Percentiles rank a stretch among this genome's conserved stretches.
Evolutionary conservation across 2,888 invertebrate genomes (phyloP).

Genomic region (Chorisops tibialis): DNA sequence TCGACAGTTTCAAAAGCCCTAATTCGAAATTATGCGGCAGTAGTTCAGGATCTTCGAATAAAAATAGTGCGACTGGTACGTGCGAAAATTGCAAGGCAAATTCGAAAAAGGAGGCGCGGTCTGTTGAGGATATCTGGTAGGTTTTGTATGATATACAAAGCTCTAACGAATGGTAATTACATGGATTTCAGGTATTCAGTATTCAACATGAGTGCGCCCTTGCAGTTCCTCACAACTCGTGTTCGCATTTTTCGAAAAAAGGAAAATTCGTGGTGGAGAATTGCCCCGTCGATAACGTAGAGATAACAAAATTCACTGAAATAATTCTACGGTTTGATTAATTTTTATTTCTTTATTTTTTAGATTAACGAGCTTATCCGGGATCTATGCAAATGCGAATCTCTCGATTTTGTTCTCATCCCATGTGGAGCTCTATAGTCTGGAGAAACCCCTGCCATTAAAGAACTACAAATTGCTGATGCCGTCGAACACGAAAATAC

Average conservation of each 20-base stretch:
- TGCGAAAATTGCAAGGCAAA: background rate
- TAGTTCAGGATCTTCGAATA: background rate
- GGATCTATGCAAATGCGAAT: conserved; percentile 35
- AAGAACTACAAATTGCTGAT: conserved; percentile 29
- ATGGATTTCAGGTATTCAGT: conserved; percentile 39
- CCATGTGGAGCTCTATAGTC: conserved; percentile 41
- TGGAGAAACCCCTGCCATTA: conserved; percentile 5
- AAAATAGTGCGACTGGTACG: background rate
- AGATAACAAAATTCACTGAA: background rate
- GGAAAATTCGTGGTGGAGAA: conserved; percentile 42
- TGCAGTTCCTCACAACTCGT: conserved; percentile 42
- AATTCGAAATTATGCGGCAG: background rate
- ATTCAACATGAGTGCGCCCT: conserved; percentile 43
- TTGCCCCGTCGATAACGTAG: conserved; percentile 43
- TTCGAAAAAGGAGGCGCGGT: conserved; percentile 27
- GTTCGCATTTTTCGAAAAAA: conserved; percentile 43
- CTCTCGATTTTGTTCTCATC: conserved; percentile 45
- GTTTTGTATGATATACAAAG: background rate
- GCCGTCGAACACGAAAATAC: conserved; percentile 38
- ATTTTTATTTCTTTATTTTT: background rate
- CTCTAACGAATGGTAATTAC: conserved; percentile 26
- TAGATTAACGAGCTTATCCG: conserved; percentile 34
- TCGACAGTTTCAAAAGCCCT: background rate
- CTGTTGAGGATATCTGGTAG: conserved; percentile 38
- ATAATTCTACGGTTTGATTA: no score